Evolutionary conservation across 2,113 vertebrate genomes (phyloP), one percentile per base, ranked within the genome.

Genomic region (Barnardius zonarius): DNA sequence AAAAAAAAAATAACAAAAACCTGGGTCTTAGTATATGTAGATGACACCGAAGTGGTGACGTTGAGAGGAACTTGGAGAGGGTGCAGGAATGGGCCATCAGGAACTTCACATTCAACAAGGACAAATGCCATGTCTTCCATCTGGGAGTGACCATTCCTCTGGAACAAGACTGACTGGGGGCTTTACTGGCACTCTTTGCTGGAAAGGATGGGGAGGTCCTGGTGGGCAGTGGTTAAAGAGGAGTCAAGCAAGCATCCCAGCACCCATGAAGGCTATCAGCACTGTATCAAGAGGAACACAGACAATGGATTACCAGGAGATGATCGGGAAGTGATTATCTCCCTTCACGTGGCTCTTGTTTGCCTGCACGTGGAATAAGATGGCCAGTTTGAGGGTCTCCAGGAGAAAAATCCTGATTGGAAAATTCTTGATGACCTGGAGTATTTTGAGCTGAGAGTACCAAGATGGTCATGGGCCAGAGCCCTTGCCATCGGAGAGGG

Each of bases 341-440:
- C 41, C 27, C 13, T 76, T 77, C 43, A 17, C 0, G 0, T 23
- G 46, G 17, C n/a, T 85, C 11, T 66, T 59, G 35, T 51, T 74
- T 88, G 23, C 52, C 28, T 61, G 30, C 18, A 19, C 0, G 0
- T 80, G 54, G 49, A 82, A 83, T 39, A 46, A 0, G 0, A 72
- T 59, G 48, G 10, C 13, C 10, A 4, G 15, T 72, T 68, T 85
- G 52, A 7, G 9, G 5, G 10, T 59, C 63, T 55, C 33, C 43
- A 27, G 66, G 33, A 20, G 30, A 73, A 70, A 3, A 75, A 54
- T 72, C 25, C 28, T 79, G 37, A 44, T 37, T 0, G 3, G 24
- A 74, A 84, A 63, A n/a, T 16, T 49, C 41, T 8, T 31, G 10
- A 41, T 44, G 19, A 73, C 30, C 31, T 51, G 59, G 24, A 86